Conservation (phyloP, 2,797 vertebrate species). For the Falco naumanni region DNA sequence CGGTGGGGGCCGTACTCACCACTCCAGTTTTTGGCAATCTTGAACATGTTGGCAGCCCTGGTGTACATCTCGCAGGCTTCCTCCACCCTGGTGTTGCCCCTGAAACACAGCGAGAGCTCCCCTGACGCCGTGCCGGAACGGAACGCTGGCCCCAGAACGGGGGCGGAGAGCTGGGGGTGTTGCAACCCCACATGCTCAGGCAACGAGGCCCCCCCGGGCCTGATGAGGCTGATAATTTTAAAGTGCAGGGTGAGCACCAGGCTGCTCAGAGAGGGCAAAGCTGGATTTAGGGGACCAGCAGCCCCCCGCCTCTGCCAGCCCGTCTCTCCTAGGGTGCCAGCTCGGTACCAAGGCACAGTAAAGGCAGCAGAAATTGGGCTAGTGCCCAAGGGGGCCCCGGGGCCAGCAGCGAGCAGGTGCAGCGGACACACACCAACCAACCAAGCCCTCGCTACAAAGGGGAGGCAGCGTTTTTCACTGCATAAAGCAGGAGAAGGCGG, state of each 20-base stretch:
- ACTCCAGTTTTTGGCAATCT: conserved; percentile 99
- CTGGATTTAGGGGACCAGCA: too few species aligned
- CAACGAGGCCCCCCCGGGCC: fast-evolving
- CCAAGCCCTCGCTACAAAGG: background rate
- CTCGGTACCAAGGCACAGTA: fast-evolving
- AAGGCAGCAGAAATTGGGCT: too few species aligned
- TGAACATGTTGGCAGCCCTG: conserved; percentile 99
- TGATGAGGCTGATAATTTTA: background rate
- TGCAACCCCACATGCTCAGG: fast-evolving
- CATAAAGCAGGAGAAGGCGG: background rate
- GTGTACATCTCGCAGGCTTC: conserved; percentile 99
- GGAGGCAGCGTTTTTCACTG: background rate
- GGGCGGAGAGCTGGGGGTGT: too few species aligned
- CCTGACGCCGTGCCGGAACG: fast-evolving
- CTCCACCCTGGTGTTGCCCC: conserved; percentile 94
- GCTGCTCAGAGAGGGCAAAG: background rate
- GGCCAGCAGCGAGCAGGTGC: background rate
- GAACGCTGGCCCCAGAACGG: fast-evolving
- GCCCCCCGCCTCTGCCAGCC: background rate
- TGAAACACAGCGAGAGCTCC: conserved; percentile 52
- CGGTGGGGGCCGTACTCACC: conserved; percentile 77
- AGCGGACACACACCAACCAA: background rate
- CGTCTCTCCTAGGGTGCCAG: background rate
- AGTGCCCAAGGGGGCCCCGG: fast-evolving
- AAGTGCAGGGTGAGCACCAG: background rate